phyloP scores from a whole-genome alignment of 2,113 vertebrate genomes.

The Antechinus stuartii region DNA sequence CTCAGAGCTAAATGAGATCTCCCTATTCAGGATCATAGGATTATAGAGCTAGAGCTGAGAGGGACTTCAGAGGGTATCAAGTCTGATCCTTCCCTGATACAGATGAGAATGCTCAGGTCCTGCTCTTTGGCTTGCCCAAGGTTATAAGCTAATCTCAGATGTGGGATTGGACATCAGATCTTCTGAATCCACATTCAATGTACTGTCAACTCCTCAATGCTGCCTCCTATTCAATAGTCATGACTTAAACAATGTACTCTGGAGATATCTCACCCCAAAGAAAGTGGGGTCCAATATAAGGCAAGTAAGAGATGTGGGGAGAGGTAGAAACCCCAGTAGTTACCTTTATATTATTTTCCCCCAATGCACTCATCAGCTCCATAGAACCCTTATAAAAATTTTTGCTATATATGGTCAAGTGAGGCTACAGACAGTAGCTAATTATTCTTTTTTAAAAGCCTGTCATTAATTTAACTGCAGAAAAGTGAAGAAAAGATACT shows the following conservation, averaged over 20 bases:
- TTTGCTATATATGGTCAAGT: background rate
- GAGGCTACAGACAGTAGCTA: background rate
- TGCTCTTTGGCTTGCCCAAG: background rate
- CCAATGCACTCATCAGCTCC: background rate
- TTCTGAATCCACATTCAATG: background rate
- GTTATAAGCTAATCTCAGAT: background rate
- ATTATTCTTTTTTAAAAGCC: background rate
- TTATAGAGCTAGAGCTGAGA: background rate
- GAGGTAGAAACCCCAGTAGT: background rate
- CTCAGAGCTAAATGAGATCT: background rate
- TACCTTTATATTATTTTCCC: background rate
- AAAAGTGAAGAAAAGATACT: background rate
- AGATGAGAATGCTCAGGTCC: background rate
- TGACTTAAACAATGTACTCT: rapidly evolving
- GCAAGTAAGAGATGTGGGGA: background rate
- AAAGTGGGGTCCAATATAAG: too few relatives aligned
- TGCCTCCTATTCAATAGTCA: background rate
- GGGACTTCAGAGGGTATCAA: background rate
- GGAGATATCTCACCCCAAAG: background rate
- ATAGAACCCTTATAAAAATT: slow-evolving; percentile 16
- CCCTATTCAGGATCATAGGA: background rate
- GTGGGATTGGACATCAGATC: background rate
- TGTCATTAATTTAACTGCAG: background rate
- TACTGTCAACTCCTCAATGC: background rate
- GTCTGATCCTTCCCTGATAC: background rate